Conservation (phyloP, 2,113 vertebrate genomes). For the Ursus arctos region DNA sequence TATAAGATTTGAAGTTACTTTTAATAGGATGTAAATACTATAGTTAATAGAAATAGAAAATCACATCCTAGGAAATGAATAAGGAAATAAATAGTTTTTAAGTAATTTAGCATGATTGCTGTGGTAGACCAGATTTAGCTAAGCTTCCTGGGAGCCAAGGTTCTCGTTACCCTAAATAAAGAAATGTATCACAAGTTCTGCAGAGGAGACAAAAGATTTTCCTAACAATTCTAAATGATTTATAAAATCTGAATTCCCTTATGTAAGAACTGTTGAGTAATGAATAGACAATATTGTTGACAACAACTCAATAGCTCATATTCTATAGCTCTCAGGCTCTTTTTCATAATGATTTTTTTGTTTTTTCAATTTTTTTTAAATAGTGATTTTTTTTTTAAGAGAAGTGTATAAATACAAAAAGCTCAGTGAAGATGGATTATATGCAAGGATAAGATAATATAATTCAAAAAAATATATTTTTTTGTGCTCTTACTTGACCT, state of each 20-base stretch:
- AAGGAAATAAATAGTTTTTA: conserved; percentile 1
- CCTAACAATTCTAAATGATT: neutral
- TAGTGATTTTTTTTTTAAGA: neutral
- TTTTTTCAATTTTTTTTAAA: neutral
- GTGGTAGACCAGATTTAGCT: neutral
- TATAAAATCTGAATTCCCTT: conserved; percentile 18
- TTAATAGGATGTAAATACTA: conserved; percentile 7
- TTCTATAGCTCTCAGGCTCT: neutral
- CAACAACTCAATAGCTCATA: neutral
- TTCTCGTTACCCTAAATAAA: conserved; percentile 33
- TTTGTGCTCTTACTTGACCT: neutral
- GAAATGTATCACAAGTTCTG: neutral
- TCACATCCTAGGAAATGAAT: neutral
- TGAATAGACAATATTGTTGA: neutral
- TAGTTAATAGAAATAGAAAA: conserved; percentile 25
- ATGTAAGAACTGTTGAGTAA: neutral
- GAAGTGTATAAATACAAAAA: neutral
- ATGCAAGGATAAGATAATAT: neutral
- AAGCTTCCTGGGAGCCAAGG: neutral
- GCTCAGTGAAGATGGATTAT: neutral
- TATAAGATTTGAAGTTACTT: neutral
- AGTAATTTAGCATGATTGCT: conserved; percentile 24
- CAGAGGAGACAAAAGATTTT: conserved; percentile 20
- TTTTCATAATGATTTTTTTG: neutral
- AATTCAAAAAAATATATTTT: neutral